These are phyloP conservation scores for Pitta sordida DNA, from an alignment of 2,113 vertebrate genomes.

Conservation along the genomic window DNA sequence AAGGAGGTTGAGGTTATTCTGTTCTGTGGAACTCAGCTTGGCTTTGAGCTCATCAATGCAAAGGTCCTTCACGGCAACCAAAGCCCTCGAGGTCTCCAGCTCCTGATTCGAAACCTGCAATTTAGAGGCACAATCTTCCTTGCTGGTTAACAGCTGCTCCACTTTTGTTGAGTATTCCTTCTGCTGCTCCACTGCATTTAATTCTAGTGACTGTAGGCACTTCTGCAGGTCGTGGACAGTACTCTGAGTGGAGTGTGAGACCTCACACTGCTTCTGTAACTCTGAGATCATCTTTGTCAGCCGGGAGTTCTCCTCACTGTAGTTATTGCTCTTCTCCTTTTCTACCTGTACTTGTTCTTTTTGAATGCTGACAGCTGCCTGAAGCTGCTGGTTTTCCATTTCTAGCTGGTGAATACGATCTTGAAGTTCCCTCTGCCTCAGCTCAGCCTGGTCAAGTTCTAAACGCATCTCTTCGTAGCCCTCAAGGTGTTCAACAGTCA, in stretches of 20 bases:
- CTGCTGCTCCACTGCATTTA: constrained; percentile 36
- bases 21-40: constrained; percentile 64
- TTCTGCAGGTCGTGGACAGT: constrained; percentile 71
- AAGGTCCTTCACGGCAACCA: constrained; percentile 22
- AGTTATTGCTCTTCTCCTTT: constrained; percentile 61
- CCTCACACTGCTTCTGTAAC: constrained; percentile 79
- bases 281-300: constrained; percentile 72
- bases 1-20: constrained; percentile 74
- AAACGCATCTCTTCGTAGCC: constrained; percentile 84
- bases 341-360: constrained; percentile 61
- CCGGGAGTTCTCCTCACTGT: constrained; percentile 67
- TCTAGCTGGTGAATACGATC: constrained; percentile 80
- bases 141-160: constrained; percentile 45
- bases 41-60: constrained; percentile 59
- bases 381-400: constrained; percentile 82
- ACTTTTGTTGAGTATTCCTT: constrained; percentile 35
- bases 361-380: constrained; percentile 42
- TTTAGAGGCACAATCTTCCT: constrained; percentile 57
- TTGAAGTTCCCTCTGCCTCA: constrained; percentile 80
- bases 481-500: constrained; percentile 78
- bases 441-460: constrained; percentile 88
- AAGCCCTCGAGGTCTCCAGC: constrained; percentile 53
- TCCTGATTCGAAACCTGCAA: constrained; percentile 59
- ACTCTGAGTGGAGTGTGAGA: constrained; percentile 68
- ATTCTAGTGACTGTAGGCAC: constrained; percentile 65